Base-by-base conservation (phyloP, 2,797 vertebrate species). In the Tapirus indicus region DNA sequence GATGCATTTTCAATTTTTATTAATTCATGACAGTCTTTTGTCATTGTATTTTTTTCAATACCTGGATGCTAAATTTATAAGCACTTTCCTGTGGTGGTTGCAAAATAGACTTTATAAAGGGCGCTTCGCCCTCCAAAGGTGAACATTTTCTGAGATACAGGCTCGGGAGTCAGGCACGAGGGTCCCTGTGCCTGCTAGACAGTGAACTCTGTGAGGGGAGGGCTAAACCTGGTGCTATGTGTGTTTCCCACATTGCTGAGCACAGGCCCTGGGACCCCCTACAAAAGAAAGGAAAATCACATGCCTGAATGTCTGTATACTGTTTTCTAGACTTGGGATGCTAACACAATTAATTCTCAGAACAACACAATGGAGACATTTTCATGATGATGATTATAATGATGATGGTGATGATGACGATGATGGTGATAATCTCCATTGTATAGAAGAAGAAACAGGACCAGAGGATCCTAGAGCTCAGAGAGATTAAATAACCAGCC, bases 161-260 rank as follows among this genome's bases (percentile, higher is more conserved):
- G 27, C 2, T 25, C 5, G 52, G 6, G 17, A 64, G 35, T 21
- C 41, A 80, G 44, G 1, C 0, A 17, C 0, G 0, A 54, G 52
- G 32, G 9, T 35, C 62, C 38, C 27, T 23, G 29, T 14, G 64
- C 11, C 41, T 54, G 4, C 9, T 2, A 9, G 27, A 38, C 8
- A n/a, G 16, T 47, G 41, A 71, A 8, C 3, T 38, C 18, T 35
- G 27, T 0, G 8, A 93, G 44, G 7, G 21, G 17, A 29, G 11
- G 18, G 13, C 23, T 38, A 52, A 49, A 6, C 32, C 2, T 72
- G 9, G 9, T 1, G 3, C 13, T 3, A 1, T 35, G 62, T 20
- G 5, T 69, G 11, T 9, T 16, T 25, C n/a, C 32, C 38, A 12
- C 12, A 2, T 20, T 14, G 0, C 4, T 29, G 20, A 58, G 23